Conservation (phyloP, 2,888 invertebrate species). For the Tetragnatha montana region DNA sequence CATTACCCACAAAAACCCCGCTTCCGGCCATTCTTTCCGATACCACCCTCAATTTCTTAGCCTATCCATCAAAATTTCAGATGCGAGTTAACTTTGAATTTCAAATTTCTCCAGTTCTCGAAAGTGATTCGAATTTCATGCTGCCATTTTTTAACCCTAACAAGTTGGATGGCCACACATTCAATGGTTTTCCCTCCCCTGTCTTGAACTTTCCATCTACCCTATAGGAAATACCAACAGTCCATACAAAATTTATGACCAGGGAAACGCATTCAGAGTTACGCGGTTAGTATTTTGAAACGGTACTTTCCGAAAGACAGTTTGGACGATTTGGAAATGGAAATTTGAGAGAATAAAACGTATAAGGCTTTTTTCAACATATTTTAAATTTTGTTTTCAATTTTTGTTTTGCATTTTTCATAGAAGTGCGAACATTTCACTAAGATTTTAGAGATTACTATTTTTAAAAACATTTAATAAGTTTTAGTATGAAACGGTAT, state of each 20-base stretch:
- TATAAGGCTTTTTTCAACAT: too few relatives aligned
- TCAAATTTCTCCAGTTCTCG: slow-evolving; percentile 33
- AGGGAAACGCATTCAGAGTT: slow-evolving; percentile 7
- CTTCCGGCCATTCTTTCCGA: slow-evolving; percentile 7
- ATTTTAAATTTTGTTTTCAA: too few relatives aligned
- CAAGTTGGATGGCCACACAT: not conserved
- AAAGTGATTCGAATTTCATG: slow-evolving; percentile 36
- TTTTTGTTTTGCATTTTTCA: too few relatives aligned
- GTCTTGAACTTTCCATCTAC: not conserved
- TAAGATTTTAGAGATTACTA: too few relatives aligned
- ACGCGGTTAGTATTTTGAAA: not conserved
- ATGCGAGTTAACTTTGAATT: slow-evolving; percentile 31
- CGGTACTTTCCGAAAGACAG: not conserved
- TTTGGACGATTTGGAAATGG: too few relatives aligned
- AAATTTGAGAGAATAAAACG: too few relatives aligned
- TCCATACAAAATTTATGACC: slow-evolving; percentile 15
- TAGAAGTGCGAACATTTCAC: too few relatives aligned
- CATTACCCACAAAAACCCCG: slow-evolving; percentile 23
- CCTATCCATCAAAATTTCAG: slow-evolving; percentile 32
- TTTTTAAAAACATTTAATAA: too few relatives aligned
- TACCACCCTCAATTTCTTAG: slow-evolving; percentile 7
- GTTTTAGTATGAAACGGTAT: too few relatives aligned
- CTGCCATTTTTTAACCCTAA: not conserved
- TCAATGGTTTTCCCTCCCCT: not conserved
- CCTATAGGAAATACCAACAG: slow-evolving; percentile 11